Percentiles rank a stretch among this genome's conserved stretches.
Evolutionary conservation across 2,888 invertebrate genomes (phyloP).

Genomic region (Athetis lepigone): DNA sequence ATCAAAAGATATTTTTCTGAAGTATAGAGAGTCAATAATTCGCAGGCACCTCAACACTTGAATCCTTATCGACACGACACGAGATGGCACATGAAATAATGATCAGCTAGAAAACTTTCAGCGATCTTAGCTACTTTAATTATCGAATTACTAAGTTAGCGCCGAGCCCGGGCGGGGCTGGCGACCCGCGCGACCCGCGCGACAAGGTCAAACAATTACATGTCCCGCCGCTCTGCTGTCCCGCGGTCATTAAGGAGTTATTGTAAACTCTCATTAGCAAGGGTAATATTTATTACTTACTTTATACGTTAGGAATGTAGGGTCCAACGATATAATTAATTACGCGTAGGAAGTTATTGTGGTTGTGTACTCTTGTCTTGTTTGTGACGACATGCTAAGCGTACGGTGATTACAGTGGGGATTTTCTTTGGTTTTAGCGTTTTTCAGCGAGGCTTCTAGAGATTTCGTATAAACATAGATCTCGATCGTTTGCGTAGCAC

Average conservation of each 20-base stretch:
- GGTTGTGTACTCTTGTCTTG: not conserved
- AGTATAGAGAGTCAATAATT: no score
- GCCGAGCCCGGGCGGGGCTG: not conserved
- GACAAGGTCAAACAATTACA: constrained; percentile 41
- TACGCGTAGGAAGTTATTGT: not conserved
- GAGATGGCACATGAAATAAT: constrained; percentile 4
- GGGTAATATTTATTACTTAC: constrained; percentile 13
- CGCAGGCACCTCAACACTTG: not conserved
- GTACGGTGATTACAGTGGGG: not conserved
- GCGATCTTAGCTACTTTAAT: constrained; percentile 17
- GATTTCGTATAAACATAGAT: no score
- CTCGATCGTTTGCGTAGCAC: no score
- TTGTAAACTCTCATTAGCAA: constrained; percentile 20
- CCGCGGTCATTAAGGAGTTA: constrained; percentile 25
- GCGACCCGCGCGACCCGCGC: not conserved
- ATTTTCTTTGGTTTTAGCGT: no score
- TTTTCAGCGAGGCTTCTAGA: not conserved
- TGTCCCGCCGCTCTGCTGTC: constrained; percentile 13
- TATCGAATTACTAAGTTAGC: constrained; percentile 42
- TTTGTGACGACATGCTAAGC: not conserved
- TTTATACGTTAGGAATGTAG: not conserved
- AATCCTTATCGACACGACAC: constrained; percentile 1
- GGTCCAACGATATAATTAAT: not conserved
- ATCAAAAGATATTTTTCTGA: no score
- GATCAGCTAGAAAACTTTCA: not conserved